These are phyloP conservation scores for Clunio marinus DNA, from an alignment of 2,888 invertebrate genomes.

Conservation along the genomic window DNA sequence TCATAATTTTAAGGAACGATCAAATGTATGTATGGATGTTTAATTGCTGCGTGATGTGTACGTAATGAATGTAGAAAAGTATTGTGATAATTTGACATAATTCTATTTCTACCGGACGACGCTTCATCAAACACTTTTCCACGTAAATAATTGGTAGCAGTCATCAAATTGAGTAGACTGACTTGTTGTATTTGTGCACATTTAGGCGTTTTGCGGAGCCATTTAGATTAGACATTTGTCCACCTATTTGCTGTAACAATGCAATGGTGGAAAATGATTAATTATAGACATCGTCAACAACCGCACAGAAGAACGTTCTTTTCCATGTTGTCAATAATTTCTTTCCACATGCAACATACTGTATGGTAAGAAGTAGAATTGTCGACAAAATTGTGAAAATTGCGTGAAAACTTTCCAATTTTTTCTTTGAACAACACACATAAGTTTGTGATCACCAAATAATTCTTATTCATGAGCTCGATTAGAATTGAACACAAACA, in stretches of 20 bases:
- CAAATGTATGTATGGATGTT: too few species aligned
- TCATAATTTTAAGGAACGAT: not conserved
- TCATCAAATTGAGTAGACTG: too few species aligned
- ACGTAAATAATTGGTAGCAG: not conserved
- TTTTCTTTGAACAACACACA: too few species aligned
- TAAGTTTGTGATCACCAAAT: too few species aligned
- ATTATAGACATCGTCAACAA: conserved; percentile 26
- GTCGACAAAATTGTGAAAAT: conserved; percentile 16
- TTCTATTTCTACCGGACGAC: conserved; percentile 27
- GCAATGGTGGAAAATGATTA: conserved; percentile 20
- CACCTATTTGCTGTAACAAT: conserved; percentile 26
- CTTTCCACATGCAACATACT: conserved; percentile 11
- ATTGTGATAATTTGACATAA: conserved; percentile 35
- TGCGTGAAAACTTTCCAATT: conserved; percentile 17
- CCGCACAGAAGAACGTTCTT: not conserved
- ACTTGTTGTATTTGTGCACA: not conserved
- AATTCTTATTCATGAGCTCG: too few species aligned
- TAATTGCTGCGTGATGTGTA: not conserved
- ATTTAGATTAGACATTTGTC: not conserved
- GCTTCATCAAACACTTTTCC: conserved; percentile 23
- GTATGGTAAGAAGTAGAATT: not conserved
- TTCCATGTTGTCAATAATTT: conserved; percentile 24
- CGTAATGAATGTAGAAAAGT: too few species aligned
- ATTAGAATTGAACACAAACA: too few species aligned
- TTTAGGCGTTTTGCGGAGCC: not conserved